Evolutionary conservation across 2,888 invertebrate genomes (phyloP), one percentile per base, ranked within the genome.

Genomic region (Invenusta paracnida): DNA sequence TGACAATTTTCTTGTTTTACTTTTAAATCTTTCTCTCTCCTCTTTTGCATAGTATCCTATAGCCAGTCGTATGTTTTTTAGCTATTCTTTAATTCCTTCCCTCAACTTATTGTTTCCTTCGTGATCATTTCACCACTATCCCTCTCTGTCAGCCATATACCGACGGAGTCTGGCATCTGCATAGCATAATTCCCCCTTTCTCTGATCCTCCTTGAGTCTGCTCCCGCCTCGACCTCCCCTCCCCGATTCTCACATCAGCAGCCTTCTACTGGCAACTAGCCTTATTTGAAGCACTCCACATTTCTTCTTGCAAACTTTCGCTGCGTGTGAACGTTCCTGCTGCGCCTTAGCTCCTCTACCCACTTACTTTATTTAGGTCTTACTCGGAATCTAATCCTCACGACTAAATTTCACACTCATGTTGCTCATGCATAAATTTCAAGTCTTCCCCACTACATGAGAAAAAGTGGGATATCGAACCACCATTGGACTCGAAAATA

Each of bases 1-100:
- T 73, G 73, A 23, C 73, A 23, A n/a, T 73, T 73, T 73, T 73
- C 73, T 73, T 73, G 73, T 73, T 73, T 73, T 73, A 73, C 73
- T 13, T 73, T 73, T 23, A 13, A 73, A 73, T 73, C 73, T 13
- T 73, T 73, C 73, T 73, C 73, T 73, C 11, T 23, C 48, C 48
- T 17, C 73, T 25, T 73, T 73, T 73, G 27, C 25, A 23, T 73
- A 2, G 27, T n/a, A n/a, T n/a, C 27, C 73, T 73, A 23, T 73
- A 23, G 5, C 73, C 73, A 73, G 5, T 23, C 73, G 23, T 73
- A 73, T 73, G 73, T 13, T 73, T 73, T 73, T 73, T 13, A 23
- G 2, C 73, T 73, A 23, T 23, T 23, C 73, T 5, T 5, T 73
- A 73, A 73, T 23, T 73, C 73, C 23, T 73, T 73, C 25, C 73